Percentiles rank a stretch among this genome's conserved stretches.
phyloP scores from a whole-genome alignment of 2,797 vertebrate genomes.

The Hybognathus amarus region DNA sequence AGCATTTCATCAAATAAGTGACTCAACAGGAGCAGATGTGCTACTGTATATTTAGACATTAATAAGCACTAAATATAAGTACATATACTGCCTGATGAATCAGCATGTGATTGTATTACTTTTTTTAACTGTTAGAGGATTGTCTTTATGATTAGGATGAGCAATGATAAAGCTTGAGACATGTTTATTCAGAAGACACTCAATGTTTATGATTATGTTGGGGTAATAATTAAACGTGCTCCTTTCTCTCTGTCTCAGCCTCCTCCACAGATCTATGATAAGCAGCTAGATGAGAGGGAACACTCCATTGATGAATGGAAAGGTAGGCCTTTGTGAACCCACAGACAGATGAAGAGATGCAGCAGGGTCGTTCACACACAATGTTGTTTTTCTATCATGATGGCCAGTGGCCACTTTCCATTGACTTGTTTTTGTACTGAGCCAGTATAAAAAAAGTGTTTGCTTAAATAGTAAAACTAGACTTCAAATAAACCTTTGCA shows the following conservation, averaged over 20 bases:
- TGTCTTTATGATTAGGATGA: conserved; percentile 15
- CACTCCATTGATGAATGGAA: conserved; percentile 99
- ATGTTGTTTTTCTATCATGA: background rate
- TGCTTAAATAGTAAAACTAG: background rate
- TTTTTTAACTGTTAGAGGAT: background rate
- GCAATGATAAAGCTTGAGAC: conserved; percentile 11
- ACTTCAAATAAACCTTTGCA: background rate
- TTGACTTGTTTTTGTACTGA: background rate
- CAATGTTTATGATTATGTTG: background rate
- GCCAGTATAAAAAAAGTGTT: background rate
- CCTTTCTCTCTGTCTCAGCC: conserved; percentile 77
- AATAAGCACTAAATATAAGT: background rate
- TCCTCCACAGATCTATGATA: conserved; percentile 98
- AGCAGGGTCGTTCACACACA: background rate
- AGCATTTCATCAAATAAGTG: background rate
- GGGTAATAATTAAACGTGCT: background rate
- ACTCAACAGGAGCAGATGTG: background rate
- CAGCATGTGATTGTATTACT: background rate
- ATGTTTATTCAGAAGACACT: background rate
- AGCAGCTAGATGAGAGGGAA: conserved; percentile 98
- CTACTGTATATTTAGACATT: background rate
- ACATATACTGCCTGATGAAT: conserved; percentile 3
- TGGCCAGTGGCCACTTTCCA: background rate
- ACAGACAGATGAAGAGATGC: conserved; percentile 9
- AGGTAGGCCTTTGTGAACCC: conserved; percentile 78